Percentiles rank a stretch among this genome's conserved stretches.
Conservation (phyloP, 2,113 vertebrate genomes). For the Shinisaurus crocodilurus region DNA sequence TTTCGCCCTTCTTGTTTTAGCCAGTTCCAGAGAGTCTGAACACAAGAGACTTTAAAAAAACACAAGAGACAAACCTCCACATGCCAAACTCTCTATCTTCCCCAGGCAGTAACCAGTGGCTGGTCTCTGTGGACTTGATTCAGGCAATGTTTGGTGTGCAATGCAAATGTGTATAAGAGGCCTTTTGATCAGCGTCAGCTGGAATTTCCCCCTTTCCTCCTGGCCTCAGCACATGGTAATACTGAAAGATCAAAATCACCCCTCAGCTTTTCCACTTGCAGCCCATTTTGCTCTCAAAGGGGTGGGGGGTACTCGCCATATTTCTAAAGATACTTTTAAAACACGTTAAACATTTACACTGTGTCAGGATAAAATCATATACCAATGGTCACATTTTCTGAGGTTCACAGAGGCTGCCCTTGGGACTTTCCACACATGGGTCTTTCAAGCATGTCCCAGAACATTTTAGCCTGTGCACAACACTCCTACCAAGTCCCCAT, state of each 20-base stretch:
- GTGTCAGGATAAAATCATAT: neutral
- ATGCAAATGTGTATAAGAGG: neutral
- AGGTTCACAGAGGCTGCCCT: neutral
- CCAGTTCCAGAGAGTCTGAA: neutral
- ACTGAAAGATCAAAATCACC: constrained; percentile 1
- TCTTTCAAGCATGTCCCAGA: neutral
- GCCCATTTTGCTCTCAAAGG: constrained; percentile 2
- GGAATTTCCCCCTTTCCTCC: constrained; percentile 19
- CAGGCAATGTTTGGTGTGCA: neutral
- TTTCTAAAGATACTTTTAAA: neutral
- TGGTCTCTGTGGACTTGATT: neutral
- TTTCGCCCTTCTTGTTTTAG: neutral
- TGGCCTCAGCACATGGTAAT: neutral
- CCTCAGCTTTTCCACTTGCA: neutral
- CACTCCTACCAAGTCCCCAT: neutral
- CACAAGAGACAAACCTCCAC: too few relatives aligned
- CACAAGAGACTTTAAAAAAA: too few relatives aligned
- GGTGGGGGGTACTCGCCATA: neutral
- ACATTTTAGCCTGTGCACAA: neutral
- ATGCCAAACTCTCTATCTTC: neutral
- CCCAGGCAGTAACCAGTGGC: neutral
- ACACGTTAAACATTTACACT: neutral
- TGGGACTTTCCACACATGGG: neutral
- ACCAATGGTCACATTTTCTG: neutral
- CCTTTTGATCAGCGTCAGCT: constrained; percentile 2